Base-by-base conservation (phyloP, 2,797 vertebrate species). In the Gallirallus australis region DNA sequence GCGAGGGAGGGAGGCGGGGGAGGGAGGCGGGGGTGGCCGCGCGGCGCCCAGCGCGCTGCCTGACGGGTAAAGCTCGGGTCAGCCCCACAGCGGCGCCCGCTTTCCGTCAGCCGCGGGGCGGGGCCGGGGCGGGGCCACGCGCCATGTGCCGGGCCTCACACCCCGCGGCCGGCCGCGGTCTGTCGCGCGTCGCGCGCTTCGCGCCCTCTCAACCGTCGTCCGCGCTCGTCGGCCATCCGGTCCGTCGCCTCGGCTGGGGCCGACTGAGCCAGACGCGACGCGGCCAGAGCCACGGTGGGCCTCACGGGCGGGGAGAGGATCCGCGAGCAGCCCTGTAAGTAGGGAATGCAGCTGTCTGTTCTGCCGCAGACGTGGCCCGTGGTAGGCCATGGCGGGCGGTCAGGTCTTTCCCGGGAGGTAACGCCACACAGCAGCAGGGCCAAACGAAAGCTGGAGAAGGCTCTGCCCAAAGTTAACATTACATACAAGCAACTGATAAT, bases 11-110 rank as follows among this genome's bases (percentile, higher is more conserved):
- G 40, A 92, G 72, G 77, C 30, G 72, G 78, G 53, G 94, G 94
- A 42, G 79, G 66, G 40, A 92, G 72, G 77, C 30, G 72, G 78
- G 53, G 94, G 94, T 78, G 91, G 92, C 61, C 81, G 89, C 81
- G 93, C 56, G 77, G 95, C 90, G 81, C 81, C 82, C 91, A 53
- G 86, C 96, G 97, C 96, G 77, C 83, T 97, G 98, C 94, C 97
- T 98, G 97, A 95, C 97, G 98, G 98, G 98, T 97, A 98, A 91
- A 70, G 77, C 89, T 95, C 96, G 86, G 96, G 95, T 71, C 96
- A 81, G 94, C 86, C 94, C 85, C 89, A n/a, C 33, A 12, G 92
- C 89, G 87, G 83, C 82, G 35, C 95, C 31, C 9, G 70, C 85
- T 88, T 95, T 94, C 64, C 53, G 71, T 79, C 59, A 30, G 72